phyloP scores from a whole-genome alignment of 1,140 invertebrate species.

The Philopotamus ludificatus region DNA sequence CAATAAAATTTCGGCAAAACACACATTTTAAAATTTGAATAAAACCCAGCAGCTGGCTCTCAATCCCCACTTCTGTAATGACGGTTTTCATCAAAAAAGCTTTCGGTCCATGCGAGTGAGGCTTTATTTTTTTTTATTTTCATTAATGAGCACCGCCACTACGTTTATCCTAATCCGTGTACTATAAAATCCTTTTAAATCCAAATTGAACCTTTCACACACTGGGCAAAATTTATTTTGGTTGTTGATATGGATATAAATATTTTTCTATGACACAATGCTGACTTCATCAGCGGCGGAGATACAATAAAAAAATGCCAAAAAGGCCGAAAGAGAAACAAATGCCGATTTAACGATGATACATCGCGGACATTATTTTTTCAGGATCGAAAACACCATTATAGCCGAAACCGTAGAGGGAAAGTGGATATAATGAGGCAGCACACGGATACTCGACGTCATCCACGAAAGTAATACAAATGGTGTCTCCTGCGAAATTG shows the following conservation, averaged over 20 bases:
- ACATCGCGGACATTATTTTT: not conserved
- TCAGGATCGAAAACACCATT: not conserved
- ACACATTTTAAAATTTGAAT: not conserved
- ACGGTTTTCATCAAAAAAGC: conserved; percentile 9
- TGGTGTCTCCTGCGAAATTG: not conserved
- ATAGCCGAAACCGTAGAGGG: not conserved
- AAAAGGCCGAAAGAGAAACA: no score
- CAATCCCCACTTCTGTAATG: not conserved
- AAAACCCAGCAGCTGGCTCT: not conserved
- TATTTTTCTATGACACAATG: no score
- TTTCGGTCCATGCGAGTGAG: conserved; percentile 5
- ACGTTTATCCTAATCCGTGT: not conserved
- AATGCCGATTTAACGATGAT: not conserved
- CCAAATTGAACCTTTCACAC: not conserved
- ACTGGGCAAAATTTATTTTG: no score
- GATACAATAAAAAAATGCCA: no score
- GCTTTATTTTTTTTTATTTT: conserved; percentile 14
- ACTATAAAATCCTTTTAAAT: not conserved
- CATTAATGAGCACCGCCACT: not conserved
- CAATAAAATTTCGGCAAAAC: no score
- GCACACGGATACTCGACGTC: not conserved
- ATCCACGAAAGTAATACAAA: conserved; percentile 14
- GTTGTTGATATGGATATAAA: no score
- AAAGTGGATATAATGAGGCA: conserved; percentile 9
- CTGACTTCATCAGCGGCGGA: no score